A percentile compares a stretch with the other conserved stretches of the same genome.
Evolutionary conservation across 2,797 vertebrate species (phyloP).

Genomic region (Staurois parvus): DNA sequence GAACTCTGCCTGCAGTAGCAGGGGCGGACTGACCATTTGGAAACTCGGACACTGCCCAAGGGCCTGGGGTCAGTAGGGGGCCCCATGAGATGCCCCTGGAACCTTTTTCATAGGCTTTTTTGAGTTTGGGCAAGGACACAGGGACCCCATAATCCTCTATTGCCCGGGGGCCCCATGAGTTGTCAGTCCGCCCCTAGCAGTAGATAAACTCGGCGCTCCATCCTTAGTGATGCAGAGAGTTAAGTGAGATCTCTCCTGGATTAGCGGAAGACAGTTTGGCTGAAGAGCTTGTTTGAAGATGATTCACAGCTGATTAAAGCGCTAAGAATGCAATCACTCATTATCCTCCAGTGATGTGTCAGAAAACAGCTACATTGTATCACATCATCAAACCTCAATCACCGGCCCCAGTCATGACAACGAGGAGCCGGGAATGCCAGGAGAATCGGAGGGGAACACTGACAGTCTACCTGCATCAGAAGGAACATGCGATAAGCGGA

Average conservation of each 20-base stretch:
- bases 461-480: neutral
- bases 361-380: conserved; percentile 41
- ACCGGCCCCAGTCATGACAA: neutral
- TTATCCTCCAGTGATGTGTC: conserved; percentile 44
- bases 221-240: neutral
- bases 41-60: no score
- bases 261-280: conserved; percentile 9
- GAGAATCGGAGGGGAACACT: neutral
- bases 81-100: no score
- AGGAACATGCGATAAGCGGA: neutral
- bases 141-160: no score
- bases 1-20: no score
- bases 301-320: conserved; percentile 56
- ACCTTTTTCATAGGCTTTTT: no score
- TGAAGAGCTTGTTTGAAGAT: conserved; percentile 54
- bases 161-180: no score
- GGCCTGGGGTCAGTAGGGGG: no score
- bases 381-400: conserved; percentile 22
- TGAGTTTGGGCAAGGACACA: no score
- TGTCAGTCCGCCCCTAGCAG: no score
- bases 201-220: neutral
- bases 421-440: neutral
- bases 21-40: no score
- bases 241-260: conserved; percentile 33
- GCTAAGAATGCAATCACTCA: conserved; percentile 33